Conservation (phyloP, 2,888 invertebrate species). For the Microctonus hyperodae region DNA sequence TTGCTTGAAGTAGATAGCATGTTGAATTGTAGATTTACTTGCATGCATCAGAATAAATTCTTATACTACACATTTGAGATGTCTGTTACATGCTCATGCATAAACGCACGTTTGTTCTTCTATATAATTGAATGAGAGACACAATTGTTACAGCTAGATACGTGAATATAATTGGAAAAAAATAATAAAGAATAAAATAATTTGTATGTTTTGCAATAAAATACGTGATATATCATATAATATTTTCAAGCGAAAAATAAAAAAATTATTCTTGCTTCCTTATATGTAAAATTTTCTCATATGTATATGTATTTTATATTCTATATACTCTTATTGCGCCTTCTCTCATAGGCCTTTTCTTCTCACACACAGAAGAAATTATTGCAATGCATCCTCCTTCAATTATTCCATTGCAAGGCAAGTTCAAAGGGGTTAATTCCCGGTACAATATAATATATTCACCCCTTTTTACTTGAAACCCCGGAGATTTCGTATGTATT, state of each 20-base stretch:
- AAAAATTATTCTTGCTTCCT: neutral
- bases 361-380: slow-evolving; percentile 40
- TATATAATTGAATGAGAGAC: slow-evolving; percentile 33
- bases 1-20: slow-evolving; percentile 16
- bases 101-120: slow-evolving; percentile 46
- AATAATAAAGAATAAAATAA: neutral
- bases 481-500: slow-evolving; percentile 64
- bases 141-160: slow-evolving; percentile 6
- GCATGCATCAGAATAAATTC: slow-evolving; percentile 55
- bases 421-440: slow-evolving; percentile 59
- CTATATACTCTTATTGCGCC: neutral
- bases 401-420: slow-evolving; percentile 59
- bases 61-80: slow-evolving; percentile 47
- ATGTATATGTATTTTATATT: too few relatives aligned
- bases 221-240: neutral
- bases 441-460: slow-evolving; percentile 60
- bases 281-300: neutral
- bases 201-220: neutral
- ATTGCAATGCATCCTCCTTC: slow-evolving; percentile 53
- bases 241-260: neutral
- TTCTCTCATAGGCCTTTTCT: neutral
- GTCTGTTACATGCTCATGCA: slow-evolving; percentile 59
- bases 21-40: slow-evolving; percentile 27
- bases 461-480: slow-evolving; percentile 63
- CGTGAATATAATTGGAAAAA: neutral